Percentiles rank a stretch among this genome's conserved stretches.
These are phyloP conservation scores for Antheraea assamensis DNA, from an alignment of 2,888 invertebrate genomes.

Conservation along the genomic window DNA sequence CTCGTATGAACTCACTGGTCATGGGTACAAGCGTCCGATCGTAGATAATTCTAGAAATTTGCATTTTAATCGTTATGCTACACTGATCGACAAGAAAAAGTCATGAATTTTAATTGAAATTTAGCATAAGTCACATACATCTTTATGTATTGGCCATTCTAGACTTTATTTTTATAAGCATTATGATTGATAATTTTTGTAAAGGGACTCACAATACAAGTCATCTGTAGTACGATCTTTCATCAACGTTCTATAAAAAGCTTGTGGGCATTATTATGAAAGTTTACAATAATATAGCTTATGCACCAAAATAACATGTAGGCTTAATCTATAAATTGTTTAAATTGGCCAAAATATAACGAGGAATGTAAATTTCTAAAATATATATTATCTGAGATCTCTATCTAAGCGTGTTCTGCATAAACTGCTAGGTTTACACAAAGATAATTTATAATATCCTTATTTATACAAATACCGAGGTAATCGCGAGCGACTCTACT, in stretches of 20 bases:
- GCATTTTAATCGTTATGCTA: conserved; percentile 7
- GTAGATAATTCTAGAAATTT: conserved; percentile 7
- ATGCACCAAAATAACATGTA: no score
- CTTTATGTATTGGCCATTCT: background rate
- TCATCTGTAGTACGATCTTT: background rate
- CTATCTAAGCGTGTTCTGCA: no score
- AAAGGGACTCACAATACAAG: background rate
- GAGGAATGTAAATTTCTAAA: no score
- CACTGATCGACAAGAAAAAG: background rate
- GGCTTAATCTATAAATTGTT: no score
- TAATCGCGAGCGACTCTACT: no score
- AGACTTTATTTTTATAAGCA: background rate
- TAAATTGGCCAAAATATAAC: no score
- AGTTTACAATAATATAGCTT: no score
- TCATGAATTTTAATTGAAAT: conserved; percentile 4
- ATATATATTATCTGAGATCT: no score
- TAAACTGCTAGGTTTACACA: background rate
- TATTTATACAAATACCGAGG: background rate
- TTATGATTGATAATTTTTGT: background rate
- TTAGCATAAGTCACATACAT: background rate
- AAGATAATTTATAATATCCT: background rate
- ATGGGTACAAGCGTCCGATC: background rate
- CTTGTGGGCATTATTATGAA: no score
- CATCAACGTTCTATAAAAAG: no score
- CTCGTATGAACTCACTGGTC: background rate